These are phyloP conservation scores for Pseudochirops cupreus DNA, from an alignment of 2,797 vertebrate genomes.

Conservation along the genomic window DNA sequence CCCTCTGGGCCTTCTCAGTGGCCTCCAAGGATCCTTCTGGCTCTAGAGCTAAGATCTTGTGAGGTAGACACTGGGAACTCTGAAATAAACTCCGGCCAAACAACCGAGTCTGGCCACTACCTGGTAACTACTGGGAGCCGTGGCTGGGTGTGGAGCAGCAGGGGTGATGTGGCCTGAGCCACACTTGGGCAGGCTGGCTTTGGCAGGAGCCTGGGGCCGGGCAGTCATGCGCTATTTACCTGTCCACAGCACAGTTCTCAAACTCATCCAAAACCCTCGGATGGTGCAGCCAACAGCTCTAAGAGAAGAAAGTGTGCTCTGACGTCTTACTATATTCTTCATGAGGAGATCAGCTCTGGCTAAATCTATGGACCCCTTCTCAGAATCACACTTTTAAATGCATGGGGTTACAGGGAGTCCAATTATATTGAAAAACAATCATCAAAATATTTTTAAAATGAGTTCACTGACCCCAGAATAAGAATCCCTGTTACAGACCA, in stretches of 20 bases:
- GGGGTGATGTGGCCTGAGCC: background rate
- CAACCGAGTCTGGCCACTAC: background rate
- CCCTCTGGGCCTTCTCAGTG: background rate
- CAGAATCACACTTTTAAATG: background rate
- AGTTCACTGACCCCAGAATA: background rate
- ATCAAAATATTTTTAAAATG: background rate
- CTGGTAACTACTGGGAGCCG: background rate
- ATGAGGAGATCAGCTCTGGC: background rate
- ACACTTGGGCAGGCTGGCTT: background rate
- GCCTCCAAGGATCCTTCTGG: too few relatives aligned
- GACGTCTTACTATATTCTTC: background rate
- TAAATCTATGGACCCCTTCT: background rate
- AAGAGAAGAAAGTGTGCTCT: background rate
- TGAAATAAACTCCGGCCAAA: background rate
- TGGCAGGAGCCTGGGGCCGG: background rate
- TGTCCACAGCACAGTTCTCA: background rate
- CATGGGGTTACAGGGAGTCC: background rate
- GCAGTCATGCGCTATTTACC: background rate
- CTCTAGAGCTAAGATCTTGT: background rate
- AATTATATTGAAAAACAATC: background rate
- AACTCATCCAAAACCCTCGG: background rate
- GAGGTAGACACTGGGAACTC: background rate
- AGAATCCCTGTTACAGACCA: background rate
- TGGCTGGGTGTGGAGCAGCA: background rate
- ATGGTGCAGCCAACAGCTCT: background rate